Base-by-base conservation (phyloP, 2,888 invertebrate species). In the Octonoba sinensis region DNA sequence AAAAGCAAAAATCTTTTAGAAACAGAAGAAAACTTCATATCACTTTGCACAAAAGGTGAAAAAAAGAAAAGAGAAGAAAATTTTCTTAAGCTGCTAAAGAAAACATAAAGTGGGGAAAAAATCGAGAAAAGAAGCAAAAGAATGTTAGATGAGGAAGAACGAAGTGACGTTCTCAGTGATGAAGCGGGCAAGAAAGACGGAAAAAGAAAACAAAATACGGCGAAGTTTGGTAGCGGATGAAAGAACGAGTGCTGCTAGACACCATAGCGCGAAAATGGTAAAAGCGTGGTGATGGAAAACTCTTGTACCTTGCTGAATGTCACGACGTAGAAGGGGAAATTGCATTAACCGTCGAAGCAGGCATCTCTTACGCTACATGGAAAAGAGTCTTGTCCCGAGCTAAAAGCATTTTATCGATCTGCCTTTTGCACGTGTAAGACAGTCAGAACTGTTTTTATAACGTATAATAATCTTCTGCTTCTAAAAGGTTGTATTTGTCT, bases 401-500 rank as follows among this genome's bases (percentile, higher is more conserved):
- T 82, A 82, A 82, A 82, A 82, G 82, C 82, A 82, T 76, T 82
- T 75, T 76, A 82, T 82, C 76, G 82, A 82, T 76, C 69, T 18
- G 36, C 36, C 36, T 36, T n/a, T 36, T 36, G 36, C 36, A 36
- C 36, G 36, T 36, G 11, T 36, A 36, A 36, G 36, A 8, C 8
- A 36, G 36, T 36, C 8, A 8, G 36, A 11, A 11, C 8, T 36
- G 36, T 36, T 36, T 36, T 36, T 36, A 36, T 36, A 36, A 36
- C 36, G 36, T 36, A 36, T 36, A 36, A 36, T 36, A 36, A 36
- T 36, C 36, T 36, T 11, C 36, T 36, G 8, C 36, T 36, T 11
- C 36, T 36, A 36, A 36, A 36, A 36, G 36, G 36, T 3, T 36
- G 36, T 36, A 8, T 36, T 36, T 36, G n/a, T n/a, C n/a, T n/a